Evolutionary conservation across 2,113 vertebrate genomes (phyloP).

Genomic region (Gopherus evgoodei): DNA sequence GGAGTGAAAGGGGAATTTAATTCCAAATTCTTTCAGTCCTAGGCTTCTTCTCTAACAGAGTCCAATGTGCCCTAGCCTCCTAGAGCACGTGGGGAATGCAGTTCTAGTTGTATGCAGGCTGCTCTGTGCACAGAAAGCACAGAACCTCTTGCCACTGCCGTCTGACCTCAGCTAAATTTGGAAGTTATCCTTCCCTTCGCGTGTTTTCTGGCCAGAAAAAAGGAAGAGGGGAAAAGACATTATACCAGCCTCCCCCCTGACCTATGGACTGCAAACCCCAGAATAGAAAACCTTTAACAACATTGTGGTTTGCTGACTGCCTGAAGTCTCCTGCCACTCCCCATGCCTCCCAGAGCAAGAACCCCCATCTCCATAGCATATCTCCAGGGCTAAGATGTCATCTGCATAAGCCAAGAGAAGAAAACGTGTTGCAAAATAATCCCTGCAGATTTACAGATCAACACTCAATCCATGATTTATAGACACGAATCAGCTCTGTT

Average conservation of each 20-base stretch:
- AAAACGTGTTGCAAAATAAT: conserved; percentile 47
- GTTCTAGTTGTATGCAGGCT: conserved; percentile 41
- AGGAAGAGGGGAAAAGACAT: conserved; percentile 28
- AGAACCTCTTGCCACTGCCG: background rate
- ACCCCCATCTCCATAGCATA: background rate
- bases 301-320: background rate
- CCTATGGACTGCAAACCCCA: background rate
- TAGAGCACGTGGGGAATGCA: conserved; percentile 6
- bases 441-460: background rate
- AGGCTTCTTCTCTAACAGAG: background rate
- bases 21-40: background rate
- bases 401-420: background rate
- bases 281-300: background rate
- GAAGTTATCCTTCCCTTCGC: conserved; percentile 17
- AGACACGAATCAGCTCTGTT: background rate
- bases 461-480: background rate
- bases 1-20: background rate
- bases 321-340: conserved; percentile 21
- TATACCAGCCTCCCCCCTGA: background rate
- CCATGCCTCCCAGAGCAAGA: conserved; percentile 5
- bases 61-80: background rate
- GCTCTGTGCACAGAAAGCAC: background rate
- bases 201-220: conserved; percentile 36
- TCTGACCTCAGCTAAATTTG: background rate
- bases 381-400: background rate